Evolutionary conservation across 2,113 vertebrate genomes (phyloP).

Genomic region (Passer montanus): DNA sequence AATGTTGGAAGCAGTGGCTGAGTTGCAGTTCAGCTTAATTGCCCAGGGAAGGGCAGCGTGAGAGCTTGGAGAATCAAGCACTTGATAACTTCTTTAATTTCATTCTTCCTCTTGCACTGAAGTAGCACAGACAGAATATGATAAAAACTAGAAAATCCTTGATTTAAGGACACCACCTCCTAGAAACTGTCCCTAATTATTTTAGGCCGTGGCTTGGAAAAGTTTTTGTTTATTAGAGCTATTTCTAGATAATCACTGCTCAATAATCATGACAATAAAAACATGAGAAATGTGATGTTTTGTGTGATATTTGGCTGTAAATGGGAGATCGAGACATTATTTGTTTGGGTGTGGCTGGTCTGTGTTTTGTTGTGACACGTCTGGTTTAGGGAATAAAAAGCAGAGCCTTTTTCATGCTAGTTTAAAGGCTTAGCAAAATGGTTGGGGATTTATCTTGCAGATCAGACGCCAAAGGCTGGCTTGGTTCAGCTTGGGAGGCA

Average conservation of each 20-base stretch:
- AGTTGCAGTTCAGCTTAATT: accelerated
- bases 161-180: neutral
- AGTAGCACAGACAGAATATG: neutral
- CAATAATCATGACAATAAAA: neutral
- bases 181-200: neutral
- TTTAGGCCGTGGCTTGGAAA: neutral
- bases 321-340: accelerated
- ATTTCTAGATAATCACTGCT: neutral
- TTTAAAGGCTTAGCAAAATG: neutral
- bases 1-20: neutral
- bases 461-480: neutral
- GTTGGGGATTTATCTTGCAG: neutral
- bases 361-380: neutral
- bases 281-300: neutral
- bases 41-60: neutral
- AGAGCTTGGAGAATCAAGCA: neutral
- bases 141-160: neutral
- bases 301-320: neutral
- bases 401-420: neutral
- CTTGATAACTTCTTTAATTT: neutral
- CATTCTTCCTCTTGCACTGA: neutral
- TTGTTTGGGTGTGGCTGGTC: neutral
- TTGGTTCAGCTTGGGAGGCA: neutral
- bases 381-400: neutral
- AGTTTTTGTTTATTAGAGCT: neutral